Conservation (phyloP, 2,113 vertebrate genomes). For the Albula glossodonta region DNA sequence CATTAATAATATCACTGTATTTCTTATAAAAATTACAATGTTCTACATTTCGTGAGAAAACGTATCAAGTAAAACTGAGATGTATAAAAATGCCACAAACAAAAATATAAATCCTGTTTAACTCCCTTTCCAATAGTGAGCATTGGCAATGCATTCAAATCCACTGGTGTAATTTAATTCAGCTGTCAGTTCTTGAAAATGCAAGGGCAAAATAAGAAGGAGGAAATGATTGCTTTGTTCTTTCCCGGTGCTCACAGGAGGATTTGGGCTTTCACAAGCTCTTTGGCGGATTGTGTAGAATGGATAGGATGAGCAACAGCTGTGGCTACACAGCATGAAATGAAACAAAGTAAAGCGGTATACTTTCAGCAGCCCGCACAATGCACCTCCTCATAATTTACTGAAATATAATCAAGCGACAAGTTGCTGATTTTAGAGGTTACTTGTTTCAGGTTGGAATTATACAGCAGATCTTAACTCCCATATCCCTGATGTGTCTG, state of each 20-base stretch:
- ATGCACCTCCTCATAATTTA: background rate
- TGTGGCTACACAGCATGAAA: background rate
- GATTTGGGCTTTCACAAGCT: constrained; percentile 4
- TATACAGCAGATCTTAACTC: background rate
- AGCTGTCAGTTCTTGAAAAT: constrained; percentile 14
- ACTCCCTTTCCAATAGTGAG: background rate
- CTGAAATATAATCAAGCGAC: background rate
- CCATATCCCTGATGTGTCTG: background rate
- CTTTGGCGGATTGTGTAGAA: background rate
- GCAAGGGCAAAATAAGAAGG: background rate
- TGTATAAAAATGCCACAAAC: background rate
- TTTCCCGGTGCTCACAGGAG: background rate
- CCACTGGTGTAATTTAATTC: constrained; percentile 1
- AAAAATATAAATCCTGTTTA: constrained; percentile 2
- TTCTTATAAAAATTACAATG: no score
- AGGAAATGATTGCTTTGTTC: background rate
- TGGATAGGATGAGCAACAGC: background rate
- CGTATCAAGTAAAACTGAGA: background rate
- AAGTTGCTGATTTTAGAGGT: background rate
- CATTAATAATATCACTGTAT: no score
- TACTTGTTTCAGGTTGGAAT: background rate
- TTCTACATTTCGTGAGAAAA: background rate
- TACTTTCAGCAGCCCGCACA: background rate
- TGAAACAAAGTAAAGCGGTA: background rate
- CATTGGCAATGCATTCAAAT: background rate